Evolutionary conservation across 92 coral and sea anemone genomes (phyloP).

Genomic region (Umimayanthus chanpuru): DNA sequence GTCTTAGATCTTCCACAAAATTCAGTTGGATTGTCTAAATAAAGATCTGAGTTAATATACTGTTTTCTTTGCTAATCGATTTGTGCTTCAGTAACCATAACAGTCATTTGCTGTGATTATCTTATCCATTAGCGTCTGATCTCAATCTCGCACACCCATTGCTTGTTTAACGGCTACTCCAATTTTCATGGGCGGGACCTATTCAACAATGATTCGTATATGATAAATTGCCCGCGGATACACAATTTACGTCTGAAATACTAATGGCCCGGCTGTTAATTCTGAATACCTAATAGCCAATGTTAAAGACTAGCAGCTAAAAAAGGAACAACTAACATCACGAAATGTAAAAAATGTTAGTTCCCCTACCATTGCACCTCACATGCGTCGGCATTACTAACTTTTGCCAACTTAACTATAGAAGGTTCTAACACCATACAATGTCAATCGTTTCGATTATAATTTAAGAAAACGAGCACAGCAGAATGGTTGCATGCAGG

Average conservation of each 20-base stretch:
- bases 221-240: conserved; percentile 27
- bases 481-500: conserved; percentile 35
- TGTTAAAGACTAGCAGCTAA: not conserved
- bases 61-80: not conserved
- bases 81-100: conserved; percentile 15
- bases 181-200: conserved; percentile 42
- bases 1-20: not conserved
- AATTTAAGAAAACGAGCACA: not conserved
- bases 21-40: not conserved
- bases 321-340: not conserved
- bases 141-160: not conserved
- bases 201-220: conserved; percentile 26
- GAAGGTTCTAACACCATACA: not conserved
- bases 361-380: not conserved
- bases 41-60: not conserved
- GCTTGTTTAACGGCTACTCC: conserved; percentile 26
- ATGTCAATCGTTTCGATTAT: not conserved
- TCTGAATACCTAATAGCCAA: conserved; percentile 11
- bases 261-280: conserved; percentile 20
- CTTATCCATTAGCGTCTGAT: conserved; percentile 17
- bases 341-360: conserved; percentile 16
- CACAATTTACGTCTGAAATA: conserved; percentile 16
- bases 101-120: conserved; percentile 8
- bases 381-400: not conserved
- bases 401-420: not conserved